phyloP scores from a whole-genome alignment of 2,888 invertebrate species.

The Himalopsyche kuldschensis region DNA sequence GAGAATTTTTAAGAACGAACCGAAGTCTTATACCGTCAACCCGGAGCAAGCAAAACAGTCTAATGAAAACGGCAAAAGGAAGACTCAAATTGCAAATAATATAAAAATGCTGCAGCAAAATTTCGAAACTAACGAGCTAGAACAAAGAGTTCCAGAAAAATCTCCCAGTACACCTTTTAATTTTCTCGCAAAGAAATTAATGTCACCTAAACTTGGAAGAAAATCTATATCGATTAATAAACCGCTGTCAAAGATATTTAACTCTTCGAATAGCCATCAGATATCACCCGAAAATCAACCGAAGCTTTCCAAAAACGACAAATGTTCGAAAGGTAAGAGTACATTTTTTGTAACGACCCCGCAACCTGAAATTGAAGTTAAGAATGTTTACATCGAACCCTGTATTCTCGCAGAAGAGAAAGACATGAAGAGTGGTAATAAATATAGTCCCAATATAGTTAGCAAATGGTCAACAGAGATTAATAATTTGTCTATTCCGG shows the following conservation, averaged over 20 bases:
- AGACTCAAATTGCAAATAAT: slow-evolving; percentile 24
- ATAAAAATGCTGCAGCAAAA: slow-evolving; percentile 33
- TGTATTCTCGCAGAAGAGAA: background rate
- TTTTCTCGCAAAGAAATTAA: slow-evolving; percentile 49
- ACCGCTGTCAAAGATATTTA: slow-evolving; percentile 34
- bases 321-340: slow-evolving; percentile 33
- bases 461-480: slow-evolving; percentile 20
- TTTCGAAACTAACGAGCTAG: slow-evolving; percentile 27
- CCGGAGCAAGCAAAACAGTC: background rate
- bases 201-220: slow-evolving; percentile 54
- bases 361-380: background rate
- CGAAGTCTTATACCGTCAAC: slow-evolving; percentile 32
- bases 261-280: slow-evolving; percentile 12
- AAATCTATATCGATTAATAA: slow-evolving; percentile 32
- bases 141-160: slow-evolving; percentile 14
- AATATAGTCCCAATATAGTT: background rate
- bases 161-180: slow-evolving; percentile 27
- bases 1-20: slow-evolving; percentile 31
- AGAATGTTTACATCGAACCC: background rate
- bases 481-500: slow-evolving; percentile 5
- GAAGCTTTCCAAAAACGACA: slow-evolving; percentile 26
- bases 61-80: slow-evolving; percentile 24
- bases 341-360: slow-evolving; percentile 37
- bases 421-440: background rate
- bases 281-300: background rate